Conservation (phyloP, 2,113 vertebrate genomes). For the Podarcis cretensis region DNA sequence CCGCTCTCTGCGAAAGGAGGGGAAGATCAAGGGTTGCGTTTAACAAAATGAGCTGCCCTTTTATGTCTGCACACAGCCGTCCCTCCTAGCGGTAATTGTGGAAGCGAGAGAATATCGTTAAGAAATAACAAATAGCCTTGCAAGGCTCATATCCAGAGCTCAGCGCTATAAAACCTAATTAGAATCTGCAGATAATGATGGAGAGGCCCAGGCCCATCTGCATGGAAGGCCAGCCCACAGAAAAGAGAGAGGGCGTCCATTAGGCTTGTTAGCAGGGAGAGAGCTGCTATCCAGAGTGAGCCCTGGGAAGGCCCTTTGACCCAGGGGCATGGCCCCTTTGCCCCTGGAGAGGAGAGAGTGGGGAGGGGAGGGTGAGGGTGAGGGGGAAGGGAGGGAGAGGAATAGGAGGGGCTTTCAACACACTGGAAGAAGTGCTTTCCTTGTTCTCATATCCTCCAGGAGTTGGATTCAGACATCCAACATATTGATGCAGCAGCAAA, state of each 20-base stretch:
- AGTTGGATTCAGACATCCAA: not conserved
- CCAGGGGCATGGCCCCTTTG: not conserved
- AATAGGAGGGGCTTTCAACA: no score
- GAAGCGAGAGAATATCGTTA: constrained; percentile 57
- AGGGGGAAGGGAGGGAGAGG: no score
- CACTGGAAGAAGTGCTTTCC: not conserved
- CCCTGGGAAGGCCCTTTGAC: not conserved
- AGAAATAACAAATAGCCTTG: constrained; percentile 49
- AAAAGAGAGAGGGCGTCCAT: constrained; percentile 39
- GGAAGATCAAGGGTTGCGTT: not conserved
- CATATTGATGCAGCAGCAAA: no score
- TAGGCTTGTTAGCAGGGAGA: constrained; percentile 45
- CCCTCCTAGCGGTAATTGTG: not conserved
- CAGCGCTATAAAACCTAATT: constrained; percentile 54
- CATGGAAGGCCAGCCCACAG: constrained; percentile 6
- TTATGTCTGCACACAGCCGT: not conserved
- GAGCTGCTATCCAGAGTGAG: not conserved
- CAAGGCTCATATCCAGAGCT: not conserved
- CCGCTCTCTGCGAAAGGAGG: not conserved
- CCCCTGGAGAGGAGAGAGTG: not conserved
- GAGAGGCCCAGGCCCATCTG: constrained; percentile 28
- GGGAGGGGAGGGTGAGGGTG: not conserved
- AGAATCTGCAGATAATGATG: constrained; percentile 50
- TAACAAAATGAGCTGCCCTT: constrained; percentile 40
- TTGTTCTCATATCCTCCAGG: not conserved